These are phyloP conservation scores for Gymnothorax reevesii DNA, from an alignment of 2,797 vertebrate species.

Conservation along the genomic window DNA sequence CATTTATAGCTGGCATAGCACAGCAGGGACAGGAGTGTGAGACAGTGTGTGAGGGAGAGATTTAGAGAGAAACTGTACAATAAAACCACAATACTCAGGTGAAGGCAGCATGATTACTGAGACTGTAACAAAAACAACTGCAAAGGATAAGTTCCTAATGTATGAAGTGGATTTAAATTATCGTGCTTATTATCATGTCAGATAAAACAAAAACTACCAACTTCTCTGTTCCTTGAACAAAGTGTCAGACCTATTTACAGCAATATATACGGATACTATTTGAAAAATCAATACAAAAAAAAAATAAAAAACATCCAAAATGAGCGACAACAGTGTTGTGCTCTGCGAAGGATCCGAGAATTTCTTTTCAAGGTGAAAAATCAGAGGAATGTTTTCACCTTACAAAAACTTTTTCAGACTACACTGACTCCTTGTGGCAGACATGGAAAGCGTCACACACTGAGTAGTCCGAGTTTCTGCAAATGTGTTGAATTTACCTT, in stretches of 20 bases:
- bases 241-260: neutral
- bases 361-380: neutral
- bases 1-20: neutral
- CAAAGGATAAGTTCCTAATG: neutral
- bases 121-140: neutral
- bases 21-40: neutral
- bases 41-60: constrained; percentile 14
- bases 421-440: neutral
- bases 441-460: neutral
- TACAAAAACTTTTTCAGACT: neutral
- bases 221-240: neutral
- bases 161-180: neutral
- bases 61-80: neutral
- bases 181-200: neutral
- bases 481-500: neutral
- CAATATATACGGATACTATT: neutral
- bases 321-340: neutral
- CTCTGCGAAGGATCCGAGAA: neutral
- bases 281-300: neutral
- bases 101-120: neutral
- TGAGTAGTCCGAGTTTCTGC: neutral
- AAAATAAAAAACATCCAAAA: neutral
- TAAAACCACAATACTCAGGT: neutral
- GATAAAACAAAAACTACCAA: neutral
- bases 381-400: neutral